These are phyloP conservation scores for Peromyscus maniculatus DNA, from an alignment of 2,113 vertebrate genomes.

Conservation along the genomic window DNA sequence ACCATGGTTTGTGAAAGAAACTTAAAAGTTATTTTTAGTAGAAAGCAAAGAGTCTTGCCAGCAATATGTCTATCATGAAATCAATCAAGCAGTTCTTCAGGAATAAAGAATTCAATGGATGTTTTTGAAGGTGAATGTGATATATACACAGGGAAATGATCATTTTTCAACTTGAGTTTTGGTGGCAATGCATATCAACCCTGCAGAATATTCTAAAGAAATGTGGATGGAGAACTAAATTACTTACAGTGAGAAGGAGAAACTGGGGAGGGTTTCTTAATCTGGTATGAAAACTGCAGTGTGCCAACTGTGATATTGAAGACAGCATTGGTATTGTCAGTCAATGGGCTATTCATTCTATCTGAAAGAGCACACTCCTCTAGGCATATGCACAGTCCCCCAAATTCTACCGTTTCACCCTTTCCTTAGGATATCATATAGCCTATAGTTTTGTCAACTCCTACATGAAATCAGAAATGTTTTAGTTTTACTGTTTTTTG, in stretches of 20 bases:
- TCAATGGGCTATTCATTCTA: not conserved
- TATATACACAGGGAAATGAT: not conserved
- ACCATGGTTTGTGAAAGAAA: not conserved
- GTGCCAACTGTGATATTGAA: not conserved
- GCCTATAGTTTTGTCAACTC: not conserved
- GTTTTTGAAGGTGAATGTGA: not conserved
- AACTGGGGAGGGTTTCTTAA: not conserved
- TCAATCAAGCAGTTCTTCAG: not conserved
- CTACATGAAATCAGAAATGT: not conserved
- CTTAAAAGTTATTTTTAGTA: not conserved
- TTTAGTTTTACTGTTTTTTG: not conserved
- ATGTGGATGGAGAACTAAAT: not conserved
- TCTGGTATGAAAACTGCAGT: not conserved
- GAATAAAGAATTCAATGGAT: not conserved
- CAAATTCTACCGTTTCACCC: not conserved
- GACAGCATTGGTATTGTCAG: not conserved
- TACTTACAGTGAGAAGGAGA: not conserved
- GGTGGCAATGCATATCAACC: not conserved
- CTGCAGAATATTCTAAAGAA: not conserved
- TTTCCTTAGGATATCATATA: not conserved
- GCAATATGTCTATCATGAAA: not conserved
- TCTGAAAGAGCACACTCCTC: not conserved
- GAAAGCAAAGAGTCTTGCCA: not conserved
- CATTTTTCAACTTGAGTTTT: not conserved
- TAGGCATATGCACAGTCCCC: not conserved